Evolutionary conservation across 2,888 invertebrate species (phyloP).

Genomic region (Meliscaeva auricollis): DNA sequence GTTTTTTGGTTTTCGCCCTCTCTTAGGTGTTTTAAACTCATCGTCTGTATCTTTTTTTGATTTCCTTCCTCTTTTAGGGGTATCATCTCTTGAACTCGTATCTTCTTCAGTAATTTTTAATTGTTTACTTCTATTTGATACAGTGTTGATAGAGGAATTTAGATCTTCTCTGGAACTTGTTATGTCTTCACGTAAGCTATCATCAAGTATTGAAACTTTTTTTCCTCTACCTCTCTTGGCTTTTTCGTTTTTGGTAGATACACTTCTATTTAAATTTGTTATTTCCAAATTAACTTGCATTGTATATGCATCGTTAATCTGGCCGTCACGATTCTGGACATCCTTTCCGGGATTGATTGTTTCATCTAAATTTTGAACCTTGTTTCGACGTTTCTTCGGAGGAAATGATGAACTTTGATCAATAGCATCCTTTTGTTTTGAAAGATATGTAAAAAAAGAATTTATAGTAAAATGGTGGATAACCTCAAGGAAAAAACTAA

Average conservation of each 20-base stretch:
- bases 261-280: no score
- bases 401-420: slow-evolving; percentile 32
- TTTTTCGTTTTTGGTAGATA: slow-evolving; percentile 1
- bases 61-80: background rate
- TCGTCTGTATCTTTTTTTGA: no score
- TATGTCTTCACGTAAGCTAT: background rate
- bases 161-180: background rate
- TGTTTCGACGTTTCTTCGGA: slow-evolving; percentile 36
- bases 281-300: no score
- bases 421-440: background rate
- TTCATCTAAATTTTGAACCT: background rate
- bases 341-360: background rate
- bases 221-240: slow-evolving; percentile 8
- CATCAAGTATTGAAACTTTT: background rate
- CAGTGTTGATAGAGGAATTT: background rate
- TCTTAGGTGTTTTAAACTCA: background rate
- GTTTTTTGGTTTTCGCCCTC: background rate
- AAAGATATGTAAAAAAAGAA: background rate
- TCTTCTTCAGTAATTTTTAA: no score
- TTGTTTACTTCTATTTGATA: background rate
- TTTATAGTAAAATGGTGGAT: no score
- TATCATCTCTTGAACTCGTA: background rate
- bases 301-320: background rate
- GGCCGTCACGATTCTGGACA: background rate
- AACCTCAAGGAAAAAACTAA: background rate